Evolutionary conservation across 2,888 invertebrate genomes (phyloP).

Genomic region (Oxycera nigricornis): DNA sequence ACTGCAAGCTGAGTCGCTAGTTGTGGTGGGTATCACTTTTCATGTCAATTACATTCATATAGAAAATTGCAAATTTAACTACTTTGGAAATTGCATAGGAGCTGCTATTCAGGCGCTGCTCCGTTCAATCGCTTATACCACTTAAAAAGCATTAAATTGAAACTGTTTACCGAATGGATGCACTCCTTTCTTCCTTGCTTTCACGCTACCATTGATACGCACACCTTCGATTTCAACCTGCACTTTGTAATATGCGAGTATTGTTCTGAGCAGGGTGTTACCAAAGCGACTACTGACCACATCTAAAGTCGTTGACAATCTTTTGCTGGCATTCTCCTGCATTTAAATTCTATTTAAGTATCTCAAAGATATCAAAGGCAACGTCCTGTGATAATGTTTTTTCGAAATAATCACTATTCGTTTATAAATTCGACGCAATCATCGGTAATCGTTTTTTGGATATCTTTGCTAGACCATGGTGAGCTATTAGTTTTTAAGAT

Average conservation of each 20-base stretch:
- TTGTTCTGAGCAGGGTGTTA: neutral
- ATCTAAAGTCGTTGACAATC: no score
- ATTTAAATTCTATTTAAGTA: no score
- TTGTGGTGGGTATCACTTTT: slow-evolving; percentile 38
- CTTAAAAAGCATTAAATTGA: slow-evolving; percentile 40
- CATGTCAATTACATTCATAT: slow-evolving; percentile 39
- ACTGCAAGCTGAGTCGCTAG: neutral
- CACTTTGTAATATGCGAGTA: neutral
- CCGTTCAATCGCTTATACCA: slow-evolving; percentile 34
- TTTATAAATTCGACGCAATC: no score
- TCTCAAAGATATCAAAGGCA: no score
- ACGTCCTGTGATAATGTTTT: no score
- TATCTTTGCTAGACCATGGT: neutral
- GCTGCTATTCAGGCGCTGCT: neutral
- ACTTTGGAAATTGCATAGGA: slow-evolving; percentile 32
- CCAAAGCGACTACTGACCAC: no score
- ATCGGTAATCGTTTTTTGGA: no score
- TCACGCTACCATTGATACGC: slow-evolving; percentile 3
- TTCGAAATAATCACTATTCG: no score
- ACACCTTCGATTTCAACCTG: slow-evolving; percentile 27
- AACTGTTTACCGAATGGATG: slow-evolving; percentile 36
- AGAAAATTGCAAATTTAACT: slow-evolving; percentile 39
- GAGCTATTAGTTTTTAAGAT: neutral
- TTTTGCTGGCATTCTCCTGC: no score
- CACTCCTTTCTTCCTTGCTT: slow-evolving; percentile 14